A percentile compares a stretch with the other conserved stretches of the same genome.
Evolutionary conservation across 2,113 vertebrate species (phyloP).

Genomic region (Monopterus albus): DNA sequence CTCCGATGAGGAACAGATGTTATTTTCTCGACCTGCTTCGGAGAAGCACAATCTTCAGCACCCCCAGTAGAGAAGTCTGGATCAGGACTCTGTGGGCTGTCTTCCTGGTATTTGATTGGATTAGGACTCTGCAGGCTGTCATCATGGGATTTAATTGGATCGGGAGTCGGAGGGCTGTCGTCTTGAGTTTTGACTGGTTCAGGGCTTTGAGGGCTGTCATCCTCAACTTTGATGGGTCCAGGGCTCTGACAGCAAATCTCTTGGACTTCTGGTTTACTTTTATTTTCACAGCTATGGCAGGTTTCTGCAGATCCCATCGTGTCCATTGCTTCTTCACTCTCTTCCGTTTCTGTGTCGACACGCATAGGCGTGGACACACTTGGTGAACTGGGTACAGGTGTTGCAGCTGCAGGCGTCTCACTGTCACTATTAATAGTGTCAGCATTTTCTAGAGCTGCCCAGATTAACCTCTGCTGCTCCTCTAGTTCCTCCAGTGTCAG

Average conservation of each 20-base stretch:
- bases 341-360: conserved; percentile 76
- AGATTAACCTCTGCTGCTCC: conserved; percentile 93
- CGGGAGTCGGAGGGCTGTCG: conserved; percentile 7
- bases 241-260: conserved; percentile 25
- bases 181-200: conserved; percentile 9
- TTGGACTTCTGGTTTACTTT: conserved; percentile 3
- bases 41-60: conserved; percentile 1
- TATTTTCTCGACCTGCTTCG: conserved; percentile 51
- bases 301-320: conserved; percentile 23
- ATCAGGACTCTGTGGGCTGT: conserved; percentile 2
- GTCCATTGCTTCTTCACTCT: conserved; percentile 49
- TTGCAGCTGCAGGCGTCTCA: conserved; percentile 82
- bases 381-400: conserved; percentile 85
- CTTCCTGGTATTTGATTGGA: conserved; percentile 5
- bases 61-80: conserved; percentile 1
- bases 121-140: conserved; percentile 37
- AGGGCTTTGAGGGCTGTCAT: conserved; percentile 31
- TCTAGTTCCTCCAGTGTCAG: conserved; percentile 95
- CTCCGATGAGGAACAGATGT: conserved; percentile 89
- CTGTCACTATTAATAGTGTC: conserved; percentile 91
- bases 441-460: conserved; percentile 91
- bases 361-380: conserved; percentile 83
- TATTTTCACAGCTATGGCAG: conserved; percentile 35
- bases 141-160: background rate
- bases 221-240: conserved; percentile 19